phyloP scores from a whole-genome alignment of 92 coral and sea anemone species.

The Parazoanthus atlanticus region DNA sequence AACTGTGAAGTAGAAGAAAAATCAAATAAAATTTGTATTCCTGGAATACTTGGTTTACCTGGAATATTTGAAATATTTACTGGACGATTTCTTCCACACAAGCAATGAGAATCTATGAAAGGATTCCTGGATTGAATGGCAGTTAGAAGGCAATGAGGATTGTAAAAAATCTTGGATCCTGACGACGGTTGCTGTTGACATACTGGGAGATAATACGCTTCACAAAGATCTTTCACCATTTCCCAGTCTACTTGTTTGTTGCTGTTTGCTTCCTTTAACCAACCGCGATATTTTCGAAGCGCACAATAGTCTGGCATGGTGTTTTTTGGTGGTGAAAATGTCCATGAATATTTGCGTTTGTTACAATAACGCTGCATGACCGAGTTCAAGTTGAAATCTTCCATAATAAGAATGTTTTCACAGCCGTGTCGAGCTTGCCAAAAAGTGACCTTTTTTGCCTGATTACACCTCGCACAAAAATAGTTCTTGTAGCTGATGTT shows the following conservation, averaged over 20 bases:
- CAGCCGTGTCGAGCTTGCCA: not conserved
- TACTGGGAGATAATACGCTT: no score
- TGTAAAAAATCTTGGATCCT: no score
- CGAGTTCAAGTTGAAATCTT: not conserved
- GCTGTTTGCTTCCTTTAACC: not conserved
- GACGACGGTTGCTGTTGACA: no score
- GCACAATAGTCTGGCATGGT: not conserved
- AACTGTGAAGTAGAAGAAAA: no score
- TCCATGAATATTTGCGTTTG: not conserved
- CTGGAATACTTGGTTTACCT: no score
- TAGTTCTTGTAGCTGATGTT: conserved; percentile 2
- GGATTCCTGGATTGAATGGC: no score
- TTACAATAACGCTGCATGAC: not conserved
- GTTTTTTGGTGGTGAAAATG: not conserved
- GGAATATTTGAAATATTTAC: no score
- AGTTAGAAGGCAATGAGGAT: no score
- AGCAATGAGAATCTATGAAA: no score
- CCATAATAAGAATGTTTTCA: no score
- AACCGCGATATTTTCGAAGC: not conserved
- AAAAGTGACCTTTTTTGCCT: not conserved
- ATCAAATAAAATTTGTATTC: no score
- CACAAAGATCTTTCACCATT: not conserved
- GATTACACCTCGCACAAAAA: not conserved
- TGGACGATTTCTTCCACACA: no score
- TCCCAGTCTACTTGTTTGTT: not conserved